A percentile compares a stretch with the other conserved stretches of the same genome.
Evolutionary conservation across 1,140 invertebrate genomes (phyloP).

Genomic region (Papilio xuthus): DNA sequence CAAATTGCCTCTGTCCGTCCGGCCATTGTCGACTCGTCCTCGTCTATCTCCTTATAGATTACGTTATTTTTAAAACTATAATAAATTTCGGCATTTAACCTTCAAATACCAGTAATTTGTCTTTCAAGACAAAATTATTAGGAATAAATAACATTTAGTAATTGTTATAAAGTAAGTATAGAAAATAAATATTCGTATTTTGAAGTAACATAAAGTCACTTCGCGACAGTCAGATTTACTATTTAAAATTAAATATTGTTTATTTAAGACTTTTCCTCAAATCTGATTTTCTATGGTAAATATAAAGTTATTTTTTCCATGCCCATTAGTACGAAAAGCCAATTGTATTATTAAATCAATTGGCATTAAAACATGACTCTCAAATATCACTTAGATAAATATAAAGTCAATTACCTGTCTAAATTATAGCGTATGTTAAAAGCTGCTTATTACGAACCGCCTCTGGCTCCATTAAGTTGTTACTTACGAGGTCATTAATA

Average conservation of each 20-base stretch:
- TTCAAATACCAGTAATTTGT: neutral
- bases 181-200: no score
- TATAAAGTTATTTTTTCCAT: neutral
- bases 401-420: neutral
- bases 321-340: neutral
- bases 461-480: constrained; percentile 1
- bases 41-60: neutral
- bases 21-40: constrained; percentile 12
- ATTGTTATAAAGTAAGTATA: no score
- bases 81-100: neutral
- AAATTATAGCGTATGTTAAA: constrained; percentile 23
- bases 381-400: constrained; percentile 2
- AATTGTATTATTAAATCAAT: neutral
- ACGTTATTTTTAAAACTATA: neutral
- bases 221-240: no score
- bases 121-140: neutral
- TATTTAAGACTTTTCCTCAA: no score
- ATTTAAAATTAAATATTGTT: no score
- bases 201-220: no score
- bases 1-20: constrained; percentile 31
- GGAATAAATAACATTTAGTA: neutral
- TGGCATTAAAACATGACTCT: neutral
- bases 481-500: constrained; percentile 19
- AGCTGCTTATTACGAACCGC: neutral
- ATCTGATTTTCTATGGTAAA: neutral